Percentiles rank a stretch among this genome's conserved stretches.
These are phyloP conservation scores for Eupithecia dodoneata DNA, from an alignment of 2,888 invertebrate species.

Conservation along the genomic window DNA sequence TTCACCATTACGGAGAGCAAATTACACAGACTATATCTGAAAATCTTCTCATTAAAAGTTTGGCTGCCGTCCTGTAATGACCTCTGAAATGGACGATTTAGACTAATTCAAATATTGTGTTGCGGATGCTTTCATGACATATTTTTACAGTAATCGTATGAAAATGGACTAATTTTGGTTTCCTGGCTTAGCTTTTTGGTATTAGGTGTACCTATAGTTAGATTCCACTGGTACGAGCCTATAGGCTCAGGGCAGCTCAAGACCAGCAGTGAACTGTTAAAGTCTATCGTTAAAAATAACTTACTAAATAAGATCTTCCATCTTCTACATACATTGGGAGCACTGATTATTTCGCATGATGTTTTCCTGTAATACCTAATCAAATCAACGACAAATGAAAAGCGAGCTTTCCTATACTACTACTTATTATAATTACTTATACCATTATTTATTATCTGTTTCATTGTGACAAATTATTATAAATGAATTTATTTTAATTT, in stretches of 20 bases:
- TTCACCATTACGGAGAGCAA: conserved; percentile 20
- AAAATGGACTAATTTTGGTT: conserved; percentile 13
- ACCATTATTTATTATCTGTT: too few relatives aligned
- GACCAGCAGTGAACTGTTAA: background rate
- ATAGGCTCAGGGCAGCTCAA: background rate
- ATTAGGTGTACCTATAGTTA: background rate
- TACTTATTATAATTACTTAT: background rate
- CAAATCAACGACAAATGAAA: background rate
- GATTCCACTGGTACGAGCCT: background rate
- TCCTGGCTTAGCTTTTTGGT: background rate
- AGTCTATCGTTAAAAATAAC: background rate
- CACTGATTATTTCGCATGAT: background rate
- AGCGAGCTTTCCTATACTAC: background rate
- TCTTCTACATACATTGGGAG: background rate
- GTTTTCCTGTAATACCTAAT: background rate
- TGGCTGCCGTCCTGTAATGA: conserved; percentile 62
- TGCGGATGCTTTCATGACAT: conserved; percentile 14
- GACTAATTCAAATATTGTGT: conserved; percentile 59
- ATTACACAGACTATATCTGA: conserved; percentile 45
- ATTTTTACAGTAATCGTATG: conserved; percentile 11
- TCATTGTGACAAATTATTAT: too few relatives aligned
- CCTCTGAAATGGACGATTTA: conserved; percentile 59
- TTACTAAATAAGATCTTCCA: background rate
- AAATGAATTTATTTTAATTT: too few relatives aligned
- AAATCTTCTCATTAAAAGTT: conserved; percentile 74